These are phyloP conservation scores for Atherinosoma microstoma DNA, from an alignment of 2,797 vertebrate species.

Conservation along the genomic window DNA sequence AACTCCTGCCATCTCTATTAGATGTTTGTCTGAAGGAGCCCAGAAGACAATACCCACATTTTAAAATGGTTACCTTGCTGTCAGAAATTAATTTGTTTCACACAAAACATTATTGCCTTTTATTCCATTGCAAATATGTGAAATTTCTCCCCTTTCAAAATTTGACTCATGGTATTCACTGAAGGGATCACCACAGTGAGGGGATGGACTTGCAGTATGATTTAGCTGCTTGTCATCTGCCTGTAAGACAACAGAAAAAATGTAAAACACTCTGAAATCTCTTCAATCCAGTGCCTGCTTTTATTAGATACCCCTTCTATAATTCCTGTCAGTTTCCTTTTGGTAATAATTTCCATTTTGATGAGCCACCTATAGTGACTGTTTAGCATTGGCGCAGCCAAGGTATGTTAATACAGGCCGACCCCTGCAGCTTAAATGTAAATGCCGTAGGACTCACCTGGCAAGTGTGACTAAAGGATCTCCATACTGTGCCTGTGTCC, in stretches of 20 bases:
- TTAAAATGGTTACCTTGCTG: constrained; percentile 4
- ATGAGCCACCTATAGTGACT: constrained; percentile 77
- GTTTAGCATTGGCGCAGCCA: constrained; percentile 70
- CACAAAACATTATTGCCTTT: constrained; percentile 30
- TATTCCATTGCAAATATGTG: constrained; percentile 31
- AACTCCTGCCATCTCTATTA: constrained; percentile 78
- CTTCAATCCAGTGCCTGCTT: constrained; percentile 58
- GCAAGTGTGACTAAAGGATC: constrained; percentile 80
- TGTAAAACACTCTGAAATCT: constrained; percentile 53
- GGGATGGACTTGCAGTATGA: constrained; percentile 48
- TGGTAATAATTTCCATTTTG: constrained; percentile 82
- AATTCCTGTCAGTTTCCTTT: constrained; percentile 72
- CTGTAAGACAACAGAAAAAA: constrained; percentile 60
- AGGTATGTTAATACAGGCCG: constrained; percentile 73
- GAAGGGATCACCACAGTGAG: constrained; percentile 44
- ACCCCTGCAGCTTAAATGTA: constrained; percentile 78
- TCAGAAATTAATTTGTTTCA: constrained; percentile 28
- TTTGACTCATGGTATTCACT: constrained; percentile 46
- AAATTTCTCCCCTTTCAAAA: constrained; percentile 36
- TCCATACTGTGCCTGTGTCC: constrained; percentile 78
- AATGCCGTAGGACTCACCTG: constrained; percentile 72
- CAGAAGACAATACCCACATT: constrained; percentile 45
- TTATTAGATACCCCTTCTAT: constrained; percentile 68
- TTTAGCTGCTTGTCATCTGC: constrained; percentile 64
- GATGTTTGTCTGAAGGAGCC: constrained; percentile 77